Base-by-base conservation (phyloP, 2,797 vertebrate species). In the Sciurus vulgaris region DNA sequence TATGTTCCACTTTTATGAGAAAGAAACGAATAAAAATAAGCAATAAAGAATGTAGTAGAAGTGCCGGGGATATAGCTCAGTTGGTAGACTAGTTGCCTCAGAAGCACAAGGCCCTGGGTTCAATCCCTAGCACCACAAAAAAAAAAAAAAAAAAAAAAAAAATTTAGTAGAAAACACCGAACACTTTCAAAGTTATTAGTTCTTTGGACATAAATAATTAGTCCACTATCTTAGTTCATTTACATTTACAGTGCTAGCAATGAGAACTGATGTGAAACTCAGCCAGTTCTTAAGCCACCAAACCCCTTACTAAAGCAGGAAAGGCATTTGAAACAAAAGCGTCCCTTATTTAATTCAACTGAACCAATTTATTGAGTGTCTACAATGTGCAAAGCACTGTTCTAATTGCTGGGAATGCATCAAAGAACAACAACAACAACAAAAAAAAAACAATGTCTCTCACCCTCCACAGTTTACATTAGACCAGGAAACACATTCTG, bases 31-130 rank as follows among this genome's bases (percentile, higher is more conserved):
- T 24, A 77, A 95, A 94, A 77, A 85, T 14, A 69, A 92, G 18
- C 51, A 88, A 85, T 51, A 47, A 93, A 67, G 24, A 91, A 79
- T 54, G 79, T 72, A 83, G 59, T 73, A 84, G 83, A 83, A 87
- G 38, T 38, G 38, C 38, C 38, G 5, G 38, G 38, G 38, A 38
- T 38, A 38, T 38, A 38, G 3, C 38, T 3, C 38, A 38, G 38
- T 38, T 38, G 38, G 38, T 38, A 38, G 38, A 38, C 3, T 38
- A 38, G 38, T 38, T 38, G 38, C 44, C 44, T 47, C 44, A 47
- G 7, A 47, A 47, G 44, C 6, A 47, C 44, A 47, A 47, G 44
- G 44, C 44, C 44, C 44, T 47, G 44, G 9, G 44, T 47, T 47
- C 44, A 47, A 47, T 47, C 44, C 44, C 44, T 5, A 9, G 44